phyloP scores from a whole-genome alignment of 2,113 vertebrate genomes.

The Pica pica region DNA sequence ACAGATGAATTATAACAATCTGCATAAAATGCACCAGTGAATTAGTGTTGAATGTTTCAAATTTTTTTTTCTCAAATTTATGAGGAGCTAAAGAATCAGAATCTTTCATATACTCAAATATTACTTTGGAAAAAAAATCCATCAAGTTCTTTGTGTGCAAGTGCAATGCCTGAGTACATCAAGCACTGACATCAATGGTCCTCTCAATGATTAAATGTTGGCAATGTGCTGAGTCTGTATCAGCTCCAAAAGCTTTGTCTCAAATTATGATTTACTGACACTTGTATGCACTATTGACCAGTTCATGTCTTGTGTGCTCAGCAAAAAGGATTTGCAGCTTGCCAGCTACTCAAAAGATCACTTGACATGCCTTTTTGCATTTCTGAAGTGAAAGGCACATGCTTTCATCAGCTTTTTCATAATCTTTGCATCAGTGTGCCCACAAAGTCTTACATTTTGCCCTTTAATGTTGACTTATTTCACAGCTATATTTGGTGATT shows the following conservation, averaged over 20 bases:
- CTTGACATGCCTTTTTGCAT: rapidly evolving
- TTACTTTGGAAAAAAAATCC: background rate
- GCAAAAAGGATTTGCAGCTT: background rate
- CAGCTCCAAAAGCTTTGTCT: background rate
- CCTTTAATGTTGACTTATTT: background rate
- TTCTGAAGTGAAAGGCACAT: background rate
- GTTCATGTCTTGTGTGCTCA: background rate
- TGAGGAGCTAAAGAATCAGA: background rate
- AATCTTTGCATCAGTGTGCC: background rate
- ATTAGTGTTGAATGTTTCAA: background rate
- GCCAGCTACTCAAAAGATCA: background rate
- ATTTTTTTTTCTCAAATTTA: background rate
- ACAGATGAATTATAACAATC: background rate
- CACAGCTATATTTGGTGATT: background rate
- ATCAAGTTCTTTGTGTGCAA: background rate
- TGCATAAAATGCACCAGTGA: background rate
- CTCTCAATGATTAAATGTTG: background rate
- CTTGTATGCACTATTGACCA: background rate
- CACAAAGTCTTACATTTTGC: background rate
- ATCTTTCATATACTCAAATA: background rate
- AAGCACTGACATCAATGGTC: background rate
- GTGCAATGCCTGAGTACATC: background rate
- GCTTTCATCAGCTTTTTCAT: background rate
- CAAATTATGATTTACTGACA: background rate
- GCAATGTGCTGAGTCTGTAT: background rate